Percentiles rank a stretch among this genome's conserved stretches.
Evolutionary conservation across 2,797 vertebrate species (phyloP).

Genomic region (Chelonia mydas): DNA sequence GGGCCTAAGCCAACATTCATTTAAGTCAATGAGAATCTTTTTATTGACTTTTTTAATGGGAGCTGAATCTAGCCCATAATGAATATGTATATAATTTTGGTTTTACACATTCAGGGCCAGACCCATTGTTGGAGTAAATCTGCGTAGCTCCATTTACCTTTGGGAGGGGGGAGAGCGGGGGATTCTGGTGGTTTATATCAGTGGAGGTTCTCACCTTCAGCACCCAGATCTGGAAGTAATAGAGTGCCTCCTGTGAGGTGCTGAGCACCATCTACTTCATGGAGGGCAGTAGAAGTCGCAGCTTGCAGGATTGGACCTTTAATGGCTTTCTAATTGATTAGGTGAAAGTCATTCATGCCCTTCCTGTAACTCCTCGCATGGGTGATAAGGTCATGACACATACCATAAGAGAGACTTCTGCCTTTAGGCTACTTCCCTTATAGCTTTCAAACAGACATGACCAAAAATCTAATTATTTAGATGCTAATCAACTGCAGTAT

Average conservation of each 20-base stretch:
- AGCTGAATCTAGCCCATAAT: not conserved
- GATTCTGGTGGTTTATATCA: not conserved
- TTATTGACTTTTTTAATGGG: not conserved
- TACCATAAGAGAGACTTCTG: conserved; percentile 70
- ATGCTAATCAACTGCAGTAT: conserved; percentile 94
- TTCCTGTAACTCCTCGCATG: conserved; percentile 76
- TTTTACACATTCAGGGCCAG: not conserved
- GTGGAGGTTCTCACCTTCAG: not conserved
- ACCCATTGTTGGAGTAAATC: not conserved
- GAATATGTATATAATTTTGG: not conserved
- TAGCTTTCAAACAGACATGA: conserved; percentile 85
- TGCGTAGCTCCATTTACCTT: not conserved
- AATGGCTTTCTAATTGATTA: conserved; percentile 73
- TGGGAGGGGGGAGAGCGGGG: too few species aligned
- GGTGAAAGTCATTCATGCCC: conserved; percentile 76
- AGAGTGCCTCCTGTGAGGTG: not conserved
- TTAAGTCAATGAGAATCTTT: not conserved
- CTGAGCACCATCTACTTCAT: not conserved
- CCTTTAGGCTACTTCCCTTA: conserved; percentile 87
- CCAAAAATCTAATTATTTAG: conserved; percentile 94
- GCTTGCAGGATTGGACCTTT: not conserved
- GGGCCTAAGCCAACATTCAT: not conserved
- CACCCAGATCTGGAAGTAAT: not conserved
- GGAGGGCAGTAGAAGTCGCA: not conserved
- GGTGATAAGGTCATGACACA: conserved; percentile 83